These are phyloP conservation scores for Lytechinus variegatus DNA, from an alignment of 35 echinoderm and acorn worm genomes.

Conservation along the genomic window DNA sequence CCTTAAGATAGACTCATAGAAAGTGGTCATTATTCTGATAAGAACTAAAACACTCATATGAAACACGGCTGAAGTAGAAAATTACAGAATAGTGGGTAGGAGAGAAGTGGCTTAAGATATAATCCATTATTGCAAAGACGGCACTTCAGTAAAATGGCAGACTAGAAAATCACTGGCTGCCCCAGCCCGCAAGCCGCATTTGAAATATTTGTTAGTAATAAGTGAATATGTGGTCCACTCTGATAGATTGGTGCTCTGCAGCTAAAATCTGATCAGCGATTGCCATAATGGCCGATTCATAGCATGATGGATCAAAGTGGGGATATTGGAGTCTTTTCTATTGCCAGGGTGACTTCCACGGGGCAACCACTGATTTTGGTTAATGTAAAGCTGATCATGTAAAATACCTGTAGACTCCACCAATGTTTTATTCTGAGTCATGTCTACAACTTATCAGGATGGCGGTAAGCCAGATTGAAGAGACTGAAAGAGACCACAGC, in stretches of 20 bases:
- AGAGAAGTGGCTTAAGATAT: not conserved
- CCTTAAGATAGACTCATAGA: not conserved
- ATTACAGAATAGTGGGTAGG: not conserved
- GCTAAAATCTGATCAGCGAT: slow-evolving; percentile 18
- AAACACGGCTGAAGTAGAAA: not conserved
- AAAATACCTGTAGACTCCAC: slow-evolving; percentile 3
- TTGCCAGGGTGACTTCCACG: not conserved
- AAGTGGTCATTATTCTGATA: not conserved
- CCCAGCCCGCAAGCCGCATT: not conserved
- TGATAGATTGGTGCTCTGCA: slow-evolving; percentile 9
- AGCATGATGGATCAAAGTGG: not conserved
- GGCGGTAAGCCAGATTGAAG: not conserved
- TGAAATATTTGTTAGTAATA: not conserved
- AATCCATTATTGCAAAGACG: not conserved
- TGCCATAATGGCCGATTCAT: slow-evolving; percentile 17
- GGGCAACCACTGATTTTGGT: not conserved
- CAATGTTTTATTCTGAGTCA: not conserved
- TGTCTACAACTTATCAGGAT: not conserved
- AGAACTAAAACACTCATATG: not conserved
- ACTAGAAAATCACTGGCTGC: not conserved
- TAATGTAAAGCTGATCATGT: slow-evolving; percentile 13
- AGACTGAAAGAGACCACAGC: not conserved
- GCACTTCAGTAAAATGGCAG: not conserved
- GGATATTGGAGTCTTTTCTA: not conserved
- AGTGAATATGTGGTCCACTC: slow-evolving; percentile 10